Evolutionary conservation across 1,140 invertebrate species (phyloP), one percentile per base, ranked within the genome.

Genomic region (Drosophila lacteicornis): DNA sequence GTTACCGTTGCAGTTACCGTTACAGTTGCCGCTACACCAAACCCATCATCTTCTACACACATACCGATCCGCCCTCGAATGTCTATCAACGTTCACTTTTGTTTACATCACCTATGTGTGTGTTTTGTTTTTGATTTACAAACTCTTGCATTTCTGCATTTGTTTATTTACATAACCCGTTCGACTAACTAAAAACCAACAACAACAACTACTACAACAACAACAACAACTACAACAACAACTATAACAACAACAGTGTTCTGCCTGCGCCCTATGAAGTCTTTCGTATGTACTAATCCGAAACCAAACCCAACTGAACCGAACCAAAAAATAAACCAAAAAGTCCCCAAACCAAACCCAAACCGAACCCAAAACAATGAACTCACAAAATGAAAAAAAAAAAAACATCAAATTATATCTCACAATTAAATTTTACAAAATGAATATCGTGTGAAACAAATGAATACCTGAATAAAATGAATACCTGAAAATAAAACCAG

Each of bases 231-330:
- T 22, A 51, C 40, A 30, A 53, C 50, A 42, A 49, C 69, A 49
- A 59, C 65, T 50, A 66, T 50, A 40, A 82, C 81, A 40, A 82
- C 81, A 63, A 75, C 79, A 92, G 91, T 91, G 87, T 82, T 81
- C 86, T 77, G 79, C 82, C 91, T 86, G 90, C 91, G 91, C 87
- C 91, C 83, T 92, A 91, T 91, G 91, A 92, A 92, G 91, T 91
- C 82, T 92, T 92, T 92, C 91, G 91, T 82, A 91, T 91, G 87
- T 91, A 91, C 87, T 91, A 91, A 82, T 62, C 79, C 79, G 80
- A 71, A 74, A 57, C 33, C 40, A 47, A 65, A 27, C 25, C 57
- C 49, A 62, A 60, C 46, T 15, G 36, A 75, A 75, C 43, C 49
- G 58, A 38, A 74, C 33, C 45, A 62, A 55, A 58, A 59, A 59